Percentiles rank a stretch among this genome's conserved stretches.
phyloP scores from a whole-genome alignment of 2,113 vertebrate species.

The Castor canadensis region DNA sequence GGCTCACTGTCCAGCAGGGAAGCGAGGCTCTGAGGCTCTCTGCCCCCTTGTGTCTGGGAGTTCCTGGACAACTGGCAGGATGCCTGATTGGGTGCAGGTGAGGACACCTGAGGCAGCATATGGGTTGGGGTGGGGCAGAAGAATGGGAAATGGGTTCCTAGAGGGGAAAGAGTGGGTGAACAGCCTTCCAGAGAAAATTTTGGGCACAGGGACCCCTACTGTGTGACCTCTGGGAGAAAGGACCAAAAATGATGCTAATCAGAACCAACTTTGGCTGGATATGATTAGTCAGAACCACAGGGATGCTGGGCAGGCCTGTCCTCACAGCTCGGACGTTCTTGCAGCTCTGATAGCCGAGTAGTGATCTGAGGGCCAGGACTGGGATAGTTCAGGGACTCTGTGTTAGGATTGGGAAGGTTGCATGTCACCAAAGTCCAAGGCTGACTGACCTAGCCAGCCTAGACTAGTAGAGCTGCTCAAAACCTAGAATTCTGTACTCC shows the following conservation, averaged over 20 bases:
- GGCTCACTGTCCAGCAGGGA: not conserved
- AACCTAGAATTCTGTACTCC: not conserved
- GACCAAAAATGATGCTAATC: not conserved
- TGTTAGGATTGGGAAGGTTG: not conserved
- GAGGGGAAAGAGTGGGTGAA: not conserved
- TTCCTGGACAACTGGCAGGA: not conserved
- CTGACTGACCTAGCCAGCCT: too few species aligned
- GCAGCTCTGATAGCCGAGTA: not conserved
- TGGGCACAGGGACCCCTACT: not conserved
- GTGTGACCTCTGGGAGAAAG: not conserved
- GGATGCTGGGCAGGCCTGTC: not conserved
- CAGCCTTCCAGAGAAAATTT: not conserved
- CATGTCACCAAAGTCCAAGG: not conserved
- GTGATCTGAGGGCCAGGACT: not conserved
- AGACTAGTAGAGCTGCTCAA: not conserved
- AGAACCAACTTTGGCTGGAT: not conserved
- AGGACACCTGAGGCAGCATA: not conserved
- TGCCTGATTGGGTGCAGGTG: not conserved
- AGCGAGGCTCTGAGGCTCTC: not conserved
- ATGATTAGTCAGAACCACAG: not conserved
- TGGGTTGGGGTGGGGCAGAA: not conserved
- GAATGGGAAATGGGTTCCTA: not conserved
- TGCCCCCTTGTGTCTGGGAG: too few species aligned
- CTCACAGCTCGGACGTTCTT: not conserved
- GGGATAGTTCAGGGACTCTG: not conserved